These are phyloP conservation scores for Carterocephalus palaemon DNA, from an alignment of 2,888 invertebrate genomes.

Conservation along the genomic window DNA sequence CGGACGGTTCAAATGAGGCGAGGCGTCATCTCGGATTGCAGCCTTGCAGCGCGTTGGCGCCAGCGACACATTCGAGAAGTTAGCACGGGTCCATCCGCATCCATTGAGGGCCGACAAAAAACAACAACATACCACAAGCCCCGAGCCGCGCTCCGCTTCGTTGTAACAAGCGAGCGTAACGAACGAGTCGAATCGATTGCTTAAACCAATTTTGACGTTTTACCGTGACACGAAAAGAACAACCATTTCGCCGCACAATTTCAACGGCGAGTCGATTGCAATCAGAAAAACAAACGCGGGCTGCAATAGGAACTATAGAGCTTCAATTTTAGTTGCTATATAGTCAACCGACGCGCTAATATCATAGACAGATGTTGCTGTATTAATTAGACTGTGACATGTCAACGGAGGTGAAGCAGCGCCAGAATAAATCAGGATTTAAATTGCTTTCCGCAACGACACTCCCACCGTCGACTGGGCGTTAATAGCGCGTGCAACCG, in stretches of 20 bases:
- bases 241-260: too few species aligned
- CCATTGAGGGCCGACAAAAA: constrained; percentile 49
- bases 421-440: constrained; percentile 68
- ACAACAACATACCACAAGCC: constrained; percentile 56
- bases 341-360: constrained; percentile 47
- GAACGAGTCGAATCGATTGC: constrained; percentile 50
- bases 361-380: constrained; percentile 58
- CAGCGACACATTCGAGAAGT: constrained; percentile 61
- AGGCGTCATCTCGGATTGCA: constrained; percentile 72
- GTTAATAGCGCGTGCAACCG: constrained; percentile 77
- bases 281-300: neutral
- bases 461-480: constrained; percentile 70
- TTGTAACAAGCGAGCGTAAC: constrained; percentile 63
- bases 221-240: too few species aligned
- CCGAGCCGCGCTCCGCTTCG: constrained; percentile 59
- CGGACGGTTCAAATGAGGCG: constrained; percentile 71
- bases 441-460: constrained; percentile 74
- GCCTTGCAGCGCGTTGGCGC: constrained; percentile 65
- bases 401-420: constrained; percentile 61
- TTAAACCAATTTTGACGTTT: constrained; percentile 20
- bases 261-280: too few species aligned
- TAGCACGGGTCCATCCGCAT: too few species aligned
- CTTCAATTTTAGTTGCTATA: constrained; percentile 24
- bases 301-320: neutral
- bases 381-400: constrained; percentile 69